A percentile compares a stretch with the other conserved stretches of the same genome.
Conservation (phyloP, 2,113 vertebrate species). For the Mus pahari region DNA sequence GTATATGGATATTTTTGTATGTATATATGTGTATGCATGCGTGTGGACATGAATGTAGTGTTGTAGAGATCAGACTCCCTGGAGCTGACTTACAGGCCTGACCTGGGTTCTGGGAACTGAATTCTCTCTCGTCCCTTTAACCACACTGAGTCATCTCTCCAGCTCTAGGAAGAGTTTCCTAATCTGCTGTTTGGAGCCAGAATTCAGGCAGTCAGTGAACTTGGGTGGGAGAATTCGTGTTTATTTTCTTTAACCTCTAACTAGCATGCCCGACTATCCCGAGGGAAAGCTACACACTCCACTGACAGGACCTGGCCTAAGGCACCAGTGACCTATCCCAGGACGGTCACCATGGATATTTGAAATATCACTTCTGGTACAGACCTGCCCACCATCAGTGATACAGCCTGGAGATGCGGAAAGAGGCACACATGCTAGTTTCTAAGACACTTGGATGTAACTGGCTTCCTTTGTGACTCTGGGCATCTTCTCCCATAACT, state of each 20-base stretch:
- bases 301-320: neutral
- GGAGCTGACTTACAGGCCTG: neutral
- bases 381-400: neutral
- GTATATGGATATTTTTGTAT: neutral
- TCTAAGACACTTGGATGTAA: neutral
- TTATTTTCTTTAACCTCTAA: neutral
- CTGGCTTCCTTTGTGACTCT: neutral
- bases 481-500: neutral
- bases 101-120: neutral
- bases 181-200: neutral
- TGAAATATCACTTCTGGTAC: neutral
- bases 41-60: neutral
- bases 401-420: neutral
- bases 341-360: neutral
- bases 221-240: neutral
- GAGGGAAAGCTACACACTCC: neutral
- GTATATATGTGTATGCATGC: neutral
- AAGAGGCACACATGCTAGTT: neutral
- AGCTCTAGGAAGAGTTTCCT: neutral
- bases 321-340: no score
- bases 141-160: neutral
- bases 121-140: no score
- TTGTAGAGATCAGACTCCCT: neutral
- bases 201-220: neutral
- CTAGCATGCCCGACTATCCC: neutral